Base-by-base conservation (phyloP, 1,140 invertebrate species). In the Cryptotermes secundus region DNA sequence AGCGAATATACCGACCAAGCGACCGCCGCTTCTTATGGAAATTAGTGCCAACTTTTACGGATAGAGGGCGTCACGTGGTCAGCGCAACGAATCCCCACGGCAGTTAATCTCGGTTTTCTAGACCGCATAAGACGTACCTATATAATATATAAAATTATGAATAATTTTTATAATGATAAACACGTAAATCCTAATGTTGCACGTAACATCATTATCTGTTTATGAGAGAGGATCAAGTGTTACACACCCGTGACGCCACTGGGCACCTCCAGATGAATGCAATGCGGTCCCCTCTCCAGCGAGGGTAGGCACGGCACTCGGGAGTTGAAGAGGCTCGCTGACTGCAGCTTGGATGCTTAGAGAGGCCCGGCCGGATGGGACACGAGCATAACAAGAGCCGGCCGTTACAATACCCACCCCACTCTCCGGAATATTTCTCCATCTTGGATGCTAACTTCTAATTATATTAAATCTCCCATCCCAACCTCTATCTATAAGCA, bases 371-470 rank as follows among this genome's bases (percentile, higher is more conserved):
- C 59, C 59, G 59, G 26, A 31, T 72, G 59, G 59, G 59, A 72
- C 59, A n/a, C 59, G 26, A 72, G 31, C 26, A 31, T 65, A n/a
- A 65, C 59, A 72, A 72, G 26, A 31, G 59, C 16, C n/a, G 59
- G 14, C n/a, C 26, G 59, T 72, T 72, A 72, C 53, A 59, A 59
- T 72, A 72, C 26, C 26, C n/a, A n/a, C 59, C 26, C 59, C 59
- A n/a, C 6, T 6, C 59, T n/a, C 59, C 59, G 9, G 26, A 72
- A 72, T 72, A 72, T 72, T 72, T 72, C 59, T 72, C 59, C 59
- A 72, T 72, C 59, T 72, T 72, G 59, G 59, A 72, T 72, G 59
- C 59, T 72, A 72, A 72, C 59, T 72, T 72, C 59, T 72, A 72
- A 72, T 72, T 31, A 72, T 16, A 72, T 72, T 72, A 72, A 72